Percentiles rank a stretch among this genome's conserved stretches.
Conservation (phyloP, 1,140 invertebrate genomes). For the Laodelphax striatellus region DNA sequence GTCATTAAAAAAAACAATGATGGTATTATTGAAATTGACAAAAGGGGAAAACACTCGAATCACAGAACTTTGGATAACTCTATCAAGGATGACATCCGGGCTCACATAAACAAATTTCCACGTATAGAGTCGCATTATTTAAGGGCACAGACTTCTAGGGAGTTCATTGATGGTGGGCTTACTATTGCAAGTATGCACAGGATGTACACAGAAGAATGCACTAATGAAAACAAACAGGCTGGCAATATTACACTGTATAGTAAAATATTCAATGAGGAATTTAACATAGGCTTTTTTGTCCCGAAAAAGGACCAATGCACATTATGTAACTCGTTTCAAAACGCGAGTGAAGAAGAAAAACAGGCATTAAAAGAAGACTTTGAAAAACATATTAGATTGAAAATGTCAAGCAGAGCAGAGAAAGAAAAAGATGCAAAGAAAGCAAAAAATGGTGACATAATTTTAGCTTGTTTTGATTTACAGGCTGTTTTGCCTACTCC, state of each 20-base stretch:
- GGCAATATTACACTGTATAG: background rate
- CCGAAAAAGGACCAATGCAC: conserved; percentile 22
- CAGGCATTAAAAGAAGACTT: conserved; percentile 2
- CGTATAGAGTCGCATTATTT: conserved; percentile 28
- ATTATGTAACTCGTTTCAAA: conserved; percentile 4
- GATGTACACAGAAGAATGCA: conserved; percentile 23
- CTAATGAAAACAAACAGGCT: no score
- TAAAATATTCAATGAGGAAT: conserved; percentile 11
- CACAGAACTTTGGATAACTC: conserved; percentile 22
- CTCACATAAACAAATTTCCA: conserved; percentile 28
- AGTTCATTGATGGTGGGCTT: conserved; percentile 28
- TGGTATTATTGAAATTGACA: background rate
- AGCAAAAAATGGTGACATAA: background rate
- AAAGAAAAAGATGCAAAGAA: conserved; percentile 3
- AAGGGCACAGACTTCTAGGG: conserved; percentile 23
- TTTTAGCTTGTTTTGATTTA: conserved; percentile 9
- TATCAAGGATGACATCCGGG: conserved; percentile 24
- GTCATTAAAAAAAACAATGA: background rate
- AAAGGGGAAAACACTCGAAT: conserved; percentile 11
- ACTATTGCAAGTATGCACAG: conserved; percentile 27
- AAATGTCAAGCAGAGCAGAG: background rate
- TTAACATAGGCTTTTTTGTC: conserved; percentile 11
- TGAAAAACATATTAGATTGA: background rate
- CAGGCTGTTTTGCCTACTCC: conserved; percentile 8
- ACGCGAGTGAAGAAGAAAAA: background rate